Evolutionary conservation across 1,140 invertebrate genomes (phyloP).

Genomic region (Palaemon carinicauda): DNA sequence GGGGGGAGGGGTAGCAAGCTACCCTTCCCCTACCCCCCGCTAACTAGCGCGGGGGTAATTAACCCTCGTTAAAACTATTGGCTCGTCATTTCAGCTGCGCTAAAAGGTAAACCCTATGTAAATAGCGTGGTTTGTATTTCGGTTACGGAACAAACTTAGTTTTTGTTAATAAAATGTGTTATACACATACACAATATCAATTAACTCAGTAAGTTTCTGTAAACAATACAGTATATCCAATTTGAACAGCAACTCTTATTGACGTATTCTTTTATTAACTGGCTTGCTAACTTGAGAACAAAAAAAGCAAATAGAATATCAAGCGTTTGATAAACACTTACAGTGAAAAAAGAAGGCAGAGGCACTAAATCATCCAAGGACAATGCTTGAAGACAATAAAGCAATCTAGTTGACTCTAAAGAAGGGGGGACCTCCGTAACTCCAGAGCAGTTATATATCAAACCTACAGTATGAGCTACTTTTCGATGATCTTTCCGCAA

Average conservation of each 20-base stretch:
- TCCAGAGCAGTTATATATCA: slow-evolving; percentile 10
- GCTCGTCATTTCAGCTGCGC: no score
- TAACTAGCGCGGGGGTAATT: no score
- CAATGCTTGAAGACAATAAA: not conserved
- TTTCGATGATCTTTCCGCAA: not conserved
- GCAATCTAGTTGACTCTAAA: not conserved
- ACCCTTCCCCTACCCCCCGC: no score
- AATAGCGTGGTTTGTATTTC: no score
- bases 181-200: no score
- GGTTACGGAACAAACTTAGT: no score
- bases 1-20: no score
- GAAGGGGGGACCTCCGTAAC: not conserved
- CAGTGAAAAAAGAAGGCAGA: not conserved
- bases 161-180: no score
- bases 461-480: not conserved
- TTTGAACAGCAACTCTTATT: not conserved
- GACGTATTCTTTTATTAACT: not conserved
- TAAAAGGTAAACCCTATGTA: no score
- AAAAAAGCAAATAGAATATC: not conserved
- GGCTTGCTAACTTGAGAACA: not conserved
- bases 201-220: no score
- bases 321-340: not conserved
- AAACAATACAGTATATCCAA: no score
- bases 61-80: no score
- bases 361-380: not conserved